A percentile compares a stretch with the other conserved stretches of the same genome.
Conservation (phyloP, 2,113 vertebrate species). For the Pterocles gutturalis region DNA sequence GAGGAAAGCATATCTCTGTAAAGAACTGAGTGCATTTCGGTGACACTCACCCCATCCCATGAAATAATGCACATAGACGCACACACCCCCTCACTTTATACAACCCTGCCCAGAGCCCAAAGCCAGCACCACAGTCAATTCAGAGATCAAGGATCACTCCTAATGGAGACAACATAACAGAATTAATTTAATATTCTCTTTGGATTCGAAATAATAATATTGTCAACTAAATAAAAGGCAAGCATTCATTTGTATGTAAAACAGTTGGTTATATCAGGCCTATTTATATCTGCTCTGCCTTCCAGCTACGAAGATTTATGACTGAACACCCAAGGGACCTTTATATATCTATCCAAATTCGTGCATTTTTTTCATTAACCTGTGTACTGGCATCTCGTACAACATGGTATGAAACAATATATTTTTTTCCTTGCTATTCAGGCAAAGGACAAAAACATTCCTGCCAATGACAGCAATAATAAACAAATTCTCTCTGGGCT, state of each 20-base stretch:
- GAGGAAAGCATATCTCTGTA: neutral
- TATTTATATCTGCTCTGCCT: conserved; percentile 69
- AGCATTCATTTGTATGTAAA: conserved; percentile 76
- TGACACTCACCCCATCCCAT: neutral
- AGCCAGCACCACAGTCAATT: neutral
- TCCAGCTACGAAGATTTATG: conserved; percentile 71
- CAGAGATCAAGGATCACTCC: conserved; percentile 34
- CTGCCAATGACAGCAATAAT: neutral
- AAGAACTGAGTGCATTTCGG: neutral
- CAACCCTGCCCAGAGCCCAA: neutral
- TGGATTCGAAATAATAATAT: conserved; percentile 68
- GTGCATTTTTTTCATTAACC: conserved; percentile 72
- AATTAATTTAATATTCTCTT: conserved; percentile 64
- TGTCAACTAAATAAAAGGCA: conserved; percentile 70
- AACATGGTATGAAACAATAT: conserved; percentile 51
- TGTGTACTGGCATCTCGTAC: conserved; percentile 65
- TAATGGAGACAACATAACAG: conserved; percentile 27
- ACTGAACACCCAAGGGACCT: conserved; percentile 69
- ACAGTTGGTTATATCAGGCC: conserved; percentile 62
- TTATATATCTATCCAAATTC: conserved; percentile 68
- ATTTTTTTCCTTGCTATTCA: neutral
- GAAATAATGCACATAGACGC: neutral
- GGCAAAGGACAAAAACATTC: neutral
- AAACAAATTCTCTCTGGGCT: neutral
- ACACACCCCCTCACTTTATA: neutral